These are phyloP conservation scores for Halictus ligatus DNA, from an alignment of 2,888 invertebrate species.

Conservation along the genomic window DNA sequence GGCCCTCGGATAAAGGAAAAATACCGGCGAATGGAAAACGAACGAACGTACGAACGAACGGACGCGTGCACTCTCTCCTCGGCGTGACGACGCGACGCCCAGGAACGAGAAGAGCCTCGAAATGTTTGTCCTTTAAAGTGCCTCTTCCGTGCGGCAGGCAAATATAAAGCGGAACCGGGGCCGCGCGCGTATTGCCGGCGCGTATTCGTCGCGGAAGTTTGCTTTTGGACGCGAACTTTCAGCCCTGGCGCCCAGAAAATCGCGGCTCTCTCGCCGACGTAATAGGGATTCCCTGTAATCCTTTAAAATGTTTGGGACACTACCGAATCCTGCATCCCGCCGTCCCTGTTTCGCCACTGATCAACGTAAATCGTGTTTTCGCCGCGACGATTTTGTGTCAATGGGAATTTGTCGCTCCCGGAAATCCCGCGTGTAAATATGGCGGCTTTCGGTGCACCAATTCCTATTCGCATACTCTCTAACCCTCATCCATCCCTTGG, in stretches of 20 bases:
- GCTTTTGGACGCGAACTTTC: conserved; percentile 29
- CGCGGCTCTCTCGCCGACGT: not conserved
- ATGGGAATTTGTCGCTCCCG: not conserved
- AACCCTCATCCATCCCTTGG: not conserved
- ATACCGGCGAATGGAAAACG: conserved; percentile 9
- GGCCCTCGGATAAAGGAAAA: conserved; percentile 12
- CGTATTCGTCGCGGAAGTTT: conserved; percentile 29
- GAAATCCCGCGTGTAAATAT: not conserved
- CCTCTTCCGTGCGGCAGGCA: conserved; percentile 32
- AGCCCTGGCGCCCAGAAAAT: conserved; percentile 3
- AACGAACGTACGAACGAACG: not conserved
- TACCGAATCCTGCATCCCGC: not conserved
- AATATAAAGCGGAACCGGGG: conserved; percentile 37
- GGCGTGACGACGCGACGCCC: conserved; percentile 28
- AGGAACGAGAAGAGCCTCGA: conserved; percentile 36
- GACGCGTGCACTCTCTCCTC: not conserved
- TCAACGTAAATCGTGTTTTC: not conserved
- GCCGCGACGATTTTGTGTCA: not conserved
- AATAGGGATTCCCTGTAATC: conserved; percentile 40
- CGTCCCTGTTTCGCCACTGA: not conserved
- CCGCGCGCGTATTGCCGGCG: conserved; percentile 2
- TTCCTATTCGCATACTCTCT: not conserved
- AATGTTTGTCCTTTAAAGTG: conserved; percentile 68
- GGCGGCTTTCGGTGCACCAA: not conserved
- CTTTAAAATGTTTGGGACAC: conserved; percentile 31